These are phyloP conservation scores for Hemistola chrysoprasaria DNA, from an alignment of 2,888 invertebrate genomes.

Conservation along the genomic window DNA sequence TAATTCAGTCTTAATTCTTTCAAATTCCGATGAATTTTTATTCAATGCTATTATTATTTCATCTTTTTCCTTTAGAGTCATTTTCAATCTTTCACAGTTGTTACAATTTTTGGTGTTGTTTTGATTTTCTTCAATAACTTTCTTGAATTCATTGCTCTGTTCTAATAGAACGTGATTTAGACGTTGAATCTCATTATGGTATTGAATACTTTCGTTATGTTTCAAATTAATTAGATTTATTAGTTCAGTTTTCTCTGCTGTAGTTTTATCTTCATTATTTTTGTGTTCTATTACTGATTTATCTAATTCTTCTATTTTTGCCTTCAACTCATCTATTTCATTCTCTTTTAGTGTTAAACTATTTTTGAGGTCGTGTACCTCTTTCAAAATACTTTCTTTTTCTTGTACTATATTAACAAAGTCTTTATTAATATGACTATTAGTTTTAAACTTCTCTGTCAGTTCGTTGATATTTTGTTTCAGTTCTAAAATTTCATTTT, in stretches of 20 bases:
- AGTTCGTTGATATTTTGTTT: slow-evolving; percentile 59
- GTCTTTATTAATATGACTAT: slow-evolving; percentile 49
- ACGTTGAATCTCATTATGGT: slow-evolving; percentile 93
- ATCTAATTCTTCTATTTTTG: slow-evolving; percentile 44
- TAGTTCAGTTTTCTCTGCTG: slow-evolving; percentile 85
- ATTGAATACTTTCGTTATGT: slow-evolving; percentile 92
- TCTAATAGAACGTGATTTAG: slow-evolving; percentile 84
- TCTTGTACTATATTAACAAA: slow-evolving; percentile 52
- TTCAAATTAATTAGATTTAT: slow-evolving; percentile 88
- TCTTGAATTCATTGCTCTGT: slow-evolving; percentile 66
- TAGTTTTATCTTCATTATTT: slow-evolving; percentile 40
- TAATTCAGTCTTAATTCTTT: slow-evolving; percentile 67
- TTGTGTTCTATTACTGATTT: slow-evolving; percentile 52
- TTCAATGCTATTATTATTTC: slow-evolving; percentile 59
- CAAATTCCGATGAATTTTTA: slow-evolving; percentile 46
- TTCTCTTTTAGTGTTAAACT: slow-evolving; percentile 45
- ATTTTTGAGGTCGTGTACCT: slow-evolving; percentile 43
- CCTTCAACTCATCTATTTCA: slow-evolving; percentile 45
- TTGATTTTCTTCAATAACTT: slow-evolving; percentile 57
- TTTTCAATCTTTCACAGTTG: slow-evolving; percentile 53
- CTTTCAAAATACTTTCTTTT: slow-evolving; percentile 51
- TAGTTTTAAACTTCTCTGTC: slow-evolving; percentile 51
- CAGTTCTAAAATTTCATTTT: slow-evolving; percentile 65
- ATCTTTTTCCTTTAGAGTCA: slow-evolving; percentile 63
- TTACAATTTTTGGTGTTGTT: slow-evolving; percentile 42